Base-by-base conservation (phyloP, 2,888 invertebrate species). In the Linnaemya tessellans region DNA sequence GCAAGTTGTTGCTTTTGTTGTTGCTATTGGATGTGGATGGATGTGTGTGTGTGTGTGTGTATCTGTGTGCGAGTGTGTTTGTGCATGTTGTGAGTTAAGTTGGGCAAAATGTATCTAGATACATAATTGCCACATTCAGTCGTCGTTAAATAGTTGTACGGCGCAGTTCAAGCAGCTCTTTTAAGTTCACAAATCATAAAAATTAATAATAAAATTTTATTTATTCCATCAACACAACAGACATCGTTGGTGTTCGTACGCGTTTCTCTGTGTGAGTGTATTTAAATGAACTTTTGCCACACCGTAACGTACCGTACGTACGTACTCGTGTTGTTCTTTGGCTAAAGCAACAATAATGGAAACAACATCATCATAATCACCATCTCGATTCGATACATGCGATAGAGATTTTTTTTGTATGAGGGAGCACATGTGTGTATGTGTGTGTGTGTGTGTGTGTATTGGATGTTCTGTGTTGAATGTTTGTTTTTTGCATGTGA, bases 121-220 rank as follows among this genome's bases (percentile, higher is more conserved):
- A 91, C 92, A 91, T 91, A 91, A 91, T 91, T 91, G 92, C 91
- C 92, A 90, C 91, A 91, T 90, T 91, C 91, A 91, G 91, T 91
- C 92, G 92, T 91, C 90, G 91, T 91, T 91, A 91, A 91, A 91
- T 91, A 91, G 91, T 91, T 90, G 92, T 91, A 91, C 91, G 92
- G 89, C 92, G 90, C 91, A 91, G 91, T 91, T 89, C 92, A 84
- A 81, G 84, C 84, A 84, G 84, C 84, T 84, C 84, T 82, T 82
- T 80, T 82, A 82, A 85, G 75, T 85, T 85, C 82, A 85, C 85
- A 85, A 85, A 85, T 85, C 85, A 82, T 85, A 85, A 85, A 85
- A 85, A 85, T 85, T 85, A 80, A 80, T 85, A 82, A 74, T 51
- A 80, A 84, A 71, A 84, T 73, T 80, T 80, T 75, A 68, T 81